These are phyloP conservation scores for Sebastes minor DNA, from an alignment of 2,797 vertebrate species.

Conservation along the genomic window DNA sequence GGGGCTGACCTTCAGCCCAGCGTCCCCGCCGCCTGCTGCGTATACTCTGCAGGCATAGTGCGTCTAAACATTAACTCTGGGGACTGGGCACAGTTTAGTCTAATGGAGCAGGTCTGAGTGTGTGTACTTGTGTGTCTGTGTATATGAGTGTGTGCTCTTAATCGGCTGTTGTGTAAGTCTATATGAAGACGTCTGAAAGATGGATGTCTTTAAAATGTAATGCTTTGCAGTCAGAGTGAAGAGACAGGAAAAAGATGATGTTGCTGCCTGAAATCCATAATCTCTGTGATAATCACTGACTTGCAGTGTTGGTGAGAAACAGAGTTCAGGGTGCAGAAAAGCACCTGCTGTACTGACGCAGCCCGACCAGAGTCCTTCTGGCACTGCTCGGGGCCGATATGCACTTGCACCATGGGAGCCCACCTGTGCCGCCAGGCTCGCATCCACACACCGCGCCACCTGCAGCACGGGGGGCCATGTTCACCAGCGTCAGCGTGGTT, in stretches of 20 bases:
- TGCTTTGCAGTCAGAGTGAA: not conserved
- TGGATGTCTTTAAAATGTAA: not conserved
- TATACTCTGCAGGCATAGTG: constrained; percentile 66
- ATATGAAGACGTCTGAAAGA: not conserved
- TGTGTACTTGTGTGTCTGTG: constrained; percentile 18
- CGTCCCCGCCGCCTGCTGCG: constrained; percentile 41
- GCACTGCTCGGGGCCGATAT: not conserved
- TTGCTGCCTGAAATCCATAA: constrained; percentile 15
- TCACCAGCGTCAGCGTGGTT: constrained; percentile 8
- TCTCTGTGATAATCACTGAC: constrained; percentile 27
- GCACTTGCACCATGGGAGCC: constrained; percentile 46
- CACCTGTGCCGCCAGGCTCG: constrained; percentile 45
- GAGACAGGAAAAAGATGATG: not conserved
- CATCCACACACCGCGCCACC: constrained; percentile 29
- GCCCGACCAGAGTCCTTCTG: constrained; percentile 46
- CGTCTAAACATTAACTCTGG: constrained; percentile 82
- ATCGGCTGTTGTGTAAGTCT: constrained; percentile 26
- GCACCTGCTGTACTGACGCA: constrained; percentile 43
- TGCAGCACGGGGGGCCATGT: constrained; percentile 15
- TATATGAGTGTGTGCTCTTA: constrained; percentile 9
- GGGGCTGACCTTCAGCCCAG: constrained; percentile 76
- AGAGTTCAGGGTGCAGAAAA: constrained; percentile 53
- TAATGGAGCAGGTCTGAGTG: constrained; percentile 51
- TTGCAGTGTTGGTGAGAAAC: constrained; percentile 11
- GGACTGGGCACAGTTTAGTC: constrained; percentile 70